Conservation (phyloP, 1,140 invertebrate genomes). For the Formica selysi region DNA sequence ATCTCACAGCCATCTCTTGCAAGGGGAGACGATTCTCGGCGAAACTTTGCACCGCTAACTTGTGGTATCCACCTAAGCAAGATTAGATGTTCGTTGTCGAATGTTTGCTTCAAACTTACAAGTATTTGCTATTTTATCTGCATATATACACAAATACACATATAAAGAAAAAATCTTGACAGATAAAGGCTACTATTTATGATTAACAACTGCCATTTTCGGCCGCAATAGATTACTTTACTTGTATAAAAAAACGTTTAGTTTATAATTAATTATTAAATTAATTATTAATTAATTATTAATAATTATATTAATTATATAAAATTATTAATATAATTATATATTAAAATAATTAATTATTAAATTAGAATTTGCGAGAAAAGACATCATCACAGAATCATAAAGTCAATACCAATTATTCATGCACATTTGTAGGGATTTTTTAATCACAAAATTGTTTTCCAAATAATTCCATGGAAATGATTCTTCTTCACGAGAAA, state of each 20-base stretch:
- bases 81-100: neutral
- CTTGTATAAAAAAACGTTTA: neutral
- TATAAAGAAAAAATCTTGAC: neutral
- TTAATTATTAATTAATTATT: too few relatives aligned
- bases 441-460: neutral
- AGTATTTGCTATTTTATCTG: neutral
- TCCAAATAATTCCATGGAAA: neutral
- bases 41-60: slow-evolving; percentile 67
- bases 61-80: slow-evolving; percentile 74
- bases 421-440: slow-evolving; percentile 24
- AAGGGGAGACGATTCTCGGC: slow-evolving; percentile 67
- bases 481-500: neutral
- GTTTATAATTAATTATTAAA: neutral
- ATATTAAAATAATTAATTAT: neutral
- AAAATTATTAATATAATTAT: too few relatives aligned
- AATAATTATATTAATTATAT: too few relatives aligned
- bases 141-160: neutral
- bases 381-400: slow-evolving; percentile 1
- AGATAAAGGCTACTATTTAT: neutral
- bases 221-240: neutral
- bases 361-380: neutral
- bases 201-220: neutral
- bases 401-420: slow-evolving; percentile 2
- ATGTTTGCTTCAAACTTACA: neutral
- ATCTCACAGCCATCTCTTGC: slow-evolving; percentile 69